These are phyloP conservation scores for Hemiscyllium ocellatum DNA, from an alignment of 2,113 vertebrate species.

Conservation along the genomic window DNA sequence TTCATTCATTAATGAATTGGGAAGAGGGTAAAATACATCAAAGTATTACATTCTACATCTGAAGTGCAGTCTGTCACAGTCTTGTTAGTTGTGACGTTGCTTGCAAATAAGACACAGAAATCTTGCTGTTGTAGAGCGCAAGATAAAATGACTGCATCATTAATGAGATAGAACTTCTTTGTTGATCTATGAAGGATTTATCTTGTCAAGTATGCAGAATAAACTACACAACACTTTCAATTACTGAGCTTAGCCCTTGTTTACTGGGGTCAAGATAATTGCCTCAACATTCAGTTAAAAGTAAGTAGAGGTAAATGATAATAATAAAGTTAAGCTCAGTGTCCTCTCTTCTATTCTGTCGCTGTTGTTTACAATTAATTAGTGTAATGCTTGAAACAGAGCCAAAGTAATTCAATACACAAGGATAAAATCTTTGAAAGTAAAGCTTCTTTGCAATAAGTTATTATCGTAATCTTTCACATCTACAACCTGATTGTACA, in stretches of 20 bases:
- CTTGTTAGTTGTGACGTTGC: background rate
- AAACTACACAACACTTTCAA: constrained; percentile 35
- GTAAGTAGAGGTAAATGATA: constrained; percentile 35
- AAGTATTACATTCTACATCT: background rate
- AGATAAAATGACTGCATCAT: constrained; percentile 36
- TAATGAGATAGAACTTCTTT: constrained; percentile 28
- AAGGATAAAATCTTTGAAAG: constrained; percentile 30
- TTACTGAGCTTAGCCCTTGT: constrained; percentile 31
- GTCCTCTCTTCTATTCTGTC: constrained; percentile 20
- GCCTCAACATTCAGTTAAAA: constrained; percentile 24
- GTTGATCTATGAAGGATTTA: constrained; percentile 33
- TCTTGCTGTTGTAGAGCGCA: background rate
- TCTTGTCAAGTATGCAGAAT: constrained; percentile 31
- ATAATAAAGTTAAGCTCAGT: constrained; percentile 37
- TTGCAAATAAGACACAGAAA: constrained; percentile 4
- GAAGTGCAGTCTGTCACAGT: background rate
- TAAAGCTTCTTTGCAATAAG: constrained; percentile 34
- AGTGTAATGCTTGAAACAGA: constrained; percentile 35
- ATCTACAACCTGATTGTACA: constrained; percentile 51
- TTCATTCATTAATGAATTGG: background rate
- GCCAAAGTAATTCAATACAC: constrained; percentile 26
- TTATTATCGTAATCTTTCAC: constrained; percentile 36
- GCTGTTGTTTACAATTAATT: constrained; percentile 37
- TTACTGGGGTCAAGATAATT: constrained; percentile 36
- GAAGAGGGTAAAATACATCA: background rate